Percentiles rank a stretch among this genome's conserved stretches.
Conservation (phyloP, 2,888 invertebrate species). For the Neoitamus cyanurus region DNA sequence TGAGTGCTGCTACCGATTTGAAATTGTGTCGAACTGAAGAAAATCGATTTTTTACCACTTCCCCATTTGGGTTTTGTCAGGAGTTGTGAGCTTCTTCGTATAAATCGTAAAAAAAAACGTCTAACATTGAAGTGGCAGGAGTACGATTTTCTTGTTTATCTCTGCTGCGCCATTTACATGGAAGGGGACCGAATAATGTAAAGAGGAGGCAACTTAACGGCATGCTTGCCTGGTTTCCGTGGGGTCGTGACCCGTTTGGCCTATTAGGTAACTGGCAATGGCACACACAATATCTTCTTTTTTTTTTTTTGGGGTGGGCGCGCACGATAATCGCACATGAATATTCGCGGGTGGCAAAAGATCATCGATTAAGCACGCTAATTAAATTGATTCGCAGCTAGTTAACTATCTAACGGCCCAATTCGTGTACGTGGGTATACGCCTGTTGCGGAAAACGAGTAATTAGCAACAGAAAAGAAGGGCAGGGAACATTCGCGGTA, state of each 20-base stretch:
- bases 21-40: not conserved
- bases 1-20: not conserved
- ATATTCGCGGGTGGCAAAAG: not conserved
- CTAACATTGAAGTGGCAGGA: not conserved
- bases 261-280: not conserved
- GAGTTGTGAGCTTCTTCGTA: not conserved
- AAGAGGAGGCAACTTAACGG: not conserved
- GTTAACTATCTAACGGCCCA: not conserved
- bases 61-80: not conserved
- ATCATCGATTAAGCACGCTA: not conserved
- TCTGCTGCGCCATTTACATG: not conserved
- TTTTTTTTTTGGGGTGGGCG: too few relatives aligned
- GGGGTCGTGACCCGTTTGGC: not conserved
- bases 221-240: not conserved
- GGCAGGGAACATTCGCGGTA: not conserved
- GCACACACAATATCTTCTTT: not conserved
- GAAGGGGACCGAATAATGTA: not conserved
- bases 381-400: not conserved
- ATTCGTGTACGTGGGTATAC: not conserved
- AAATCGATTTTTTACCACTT: constrained; percentile 25
- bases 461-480: not conserved
- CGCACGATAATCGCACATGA: not conserved
- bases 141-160: not conserved
- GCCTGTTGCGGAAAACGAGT: not conserved
- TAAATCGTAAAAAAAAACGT: not conserved